Conservation (phyloP, 2,888 invertebrate genomes). For the Meiosimyza decipiens region DNA sequence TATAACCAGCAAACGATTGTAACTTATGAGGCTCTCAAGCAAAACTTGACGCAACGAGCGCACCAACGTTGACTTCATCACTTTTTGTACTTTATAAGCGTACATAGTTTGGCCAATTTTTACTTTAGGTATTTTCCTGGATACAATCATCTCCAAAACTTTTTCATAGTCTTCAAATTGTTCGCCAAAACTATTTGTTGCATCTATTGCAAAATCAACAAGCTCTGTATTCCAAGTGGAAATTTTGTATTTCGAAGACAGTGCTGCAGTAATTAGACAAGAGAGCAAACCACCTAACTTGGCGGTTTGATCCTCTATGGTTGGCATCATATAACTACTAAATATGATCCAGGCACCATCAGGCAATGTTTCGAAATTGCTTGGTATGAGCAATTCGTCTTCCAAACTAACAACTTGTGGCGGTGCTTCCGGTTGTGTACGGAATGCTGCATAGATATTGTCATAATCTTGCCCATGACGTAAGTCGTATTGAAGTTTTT, state of each 20-base stretch:
- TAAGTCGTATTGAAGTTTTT: conserved; percentile 54
- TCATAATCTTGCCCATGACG: conserved; percentile 58
- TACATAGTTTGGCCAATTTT: conserved; percentile 71
- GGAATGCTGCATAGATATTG: conserved; percentile 66
- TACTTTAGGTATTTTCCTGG: conserved; percentile 73
- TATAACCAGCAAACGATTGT: conserved; percentile 71
- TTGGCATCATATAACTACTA: conserved; percentile 68
- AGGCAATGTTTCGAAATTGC: conserved; percentile 72
- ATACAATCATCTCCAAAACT: conserved; percentile 62
- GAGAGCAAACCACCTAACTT: conserved; percentile 56
- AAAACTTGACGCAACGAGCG: conserved; percentile 68
- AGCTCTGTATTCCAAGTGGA: conserved; percentile 73
- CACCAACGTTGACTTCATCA: conserved; percentile 60
- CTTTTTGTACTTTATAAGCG: conserved; percentile 69
- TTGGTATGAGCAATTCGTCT: conserved; percentile 70
- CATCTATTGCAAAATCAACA: conserved; percentile 71
- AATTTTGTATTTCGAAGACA: conserved; percentile 70
- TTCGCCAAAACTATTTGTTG: conserved; percentile 61
- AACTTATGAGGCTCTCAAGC: conserved; percentile 55
- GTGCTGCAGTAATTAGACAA: conserved; percentile 63
- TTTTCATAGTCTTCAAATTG: conserved; percentile 56
- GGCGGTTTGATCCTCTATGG: conserved; percentile 53
- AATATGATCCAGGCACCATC: conserved; percentile 72
- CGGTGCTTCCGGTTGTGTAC: conserved; percentile 63
- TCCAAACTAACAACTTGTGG: conserved; percentile 59